Conservation (phyloP, 2,888 invertebrate species). For the Gymnoscelis rufifasciata region DNA sequence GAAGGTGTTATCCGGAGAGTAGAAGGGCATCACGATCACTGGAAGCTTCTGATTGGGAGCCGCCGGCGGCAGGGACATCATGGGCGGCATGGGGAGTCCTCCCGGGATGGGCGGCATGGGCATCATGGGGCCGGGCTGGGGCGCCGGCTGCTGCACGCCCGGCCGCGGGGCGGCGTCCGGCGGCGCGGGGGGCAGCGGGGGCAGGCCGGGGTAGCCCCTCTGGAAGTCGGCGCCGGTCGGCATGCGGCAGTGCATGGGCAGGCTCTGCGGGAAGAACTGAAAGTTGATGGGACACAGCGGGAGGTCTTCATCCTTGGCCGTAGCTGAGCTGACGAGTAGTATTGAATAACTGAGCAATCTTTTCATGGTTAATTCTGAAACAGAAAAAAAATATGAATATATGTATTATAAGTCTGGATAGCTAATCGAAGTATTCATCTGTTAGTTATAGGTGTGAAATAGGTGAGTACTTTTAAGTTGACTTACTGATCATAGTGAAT, state of each 20-base stretch:
- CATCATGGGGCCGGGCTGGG: conserved; percentile 28
- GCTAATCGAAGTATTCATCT: neutral
- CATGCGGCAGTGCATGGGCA: conserved; percentile 72
- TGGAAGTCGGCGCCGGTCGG: conserved; percentile 35
- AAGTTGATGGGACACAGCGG: conserved; percentile 61
- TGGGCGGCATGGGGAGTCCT: conserved; percentile 28
- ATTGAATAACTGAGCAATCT: conserved; percentile 20
- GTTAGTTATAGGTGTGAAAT: too few relatives aligned
- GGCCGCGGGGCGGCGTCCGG: too few relatives aligned
- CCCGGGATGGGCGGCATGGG: conserved; percentile 30
- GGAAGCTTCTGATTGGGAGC: conserved; percentile 55
- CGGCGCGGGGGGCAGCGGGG: conserved; percentile 28
- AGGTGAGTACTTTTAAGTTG: too few relatives aligned
- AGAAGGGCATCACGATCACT: conserved; percentile 71
- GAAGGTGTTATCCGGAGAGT: conserved; percentile 53
- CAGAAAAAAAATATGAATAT: conserved; percentile 1
- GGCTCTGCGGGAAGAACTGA: conserved; percentile 58
- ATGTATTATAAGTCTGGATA: neutral
- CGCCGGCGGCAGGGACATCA: conserved; percentile 16
- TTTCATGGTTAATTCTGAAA: conserved; percentile 45
- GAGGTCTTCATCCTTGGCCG: conserved; percentile 39
- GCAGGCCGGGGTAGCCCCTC: conserved; percentile 8
- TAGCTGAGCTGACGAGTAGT: conserved; percentile 29
- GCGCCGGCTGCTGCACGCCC: conserved; percentile 34
- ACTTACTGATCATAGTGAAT: too few relatives aligned